Base-by-base conservation (phyloP, 2,888 invertebrate genomes). In the Pterostichus madidus region DNA sequence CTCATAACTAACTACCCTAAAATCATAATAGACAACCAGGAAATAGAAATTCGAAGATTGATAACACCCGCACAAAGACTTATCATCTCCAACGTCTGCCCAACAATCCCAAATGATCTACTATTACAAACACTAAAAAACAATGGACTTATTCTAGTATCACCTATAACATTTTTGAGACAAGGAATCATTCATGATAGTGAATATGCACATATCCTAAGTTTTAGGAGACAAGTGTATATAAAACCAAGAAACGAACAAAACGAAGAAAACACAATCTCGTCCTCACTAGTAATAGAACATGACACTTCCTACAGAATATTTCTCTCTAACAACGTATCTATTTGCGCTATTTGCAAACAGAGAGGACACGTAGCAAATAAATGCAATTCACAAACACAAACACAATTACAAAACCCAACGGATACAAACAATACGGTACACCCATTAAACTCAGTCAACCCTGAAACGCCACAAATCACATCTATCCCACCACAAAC, bases 51-150 rank as follows among this genome's bases (percentile, higher is more conserved):
- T 2, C 53, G 53, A n/a, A 53, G 53, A 53, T 15, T 53, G 13
- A 15, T 53, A 53, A 53, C 53, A 53, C 53, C 53, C 15, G n/a
- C 53, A 11, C 15, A 53, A 53, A 53, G 53, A 53, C 7, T 53
- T 7, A 15, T 53, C n/a, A 53, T 53, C 7, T 53, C 4, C 7
- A 53, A 53, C 15, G 64, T 64, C 13, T 64, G 64, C 13, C 64
- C 64, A 64, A 64, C 64, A 64, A 64, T 64, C n/a, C 64, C 39
- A 64, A 64, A 64, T 64, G 35, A 64, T 5, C 32, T 64, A n/a
- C 6, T 64, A 64, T 13, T 13, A 32, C 7, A 64, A 35, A 13
- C 13, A 35, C 64, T 64, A n/a, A 32, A 64, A 64, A 35, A 64
- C n/a, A 35, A 32, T 5, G 64, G 64, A 32, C 35, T 39, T n/a